These are phyloP conservation scores for Micrastur ruficollis DNA, from an alignment of 2,797 vertebrate species.

Conservation along the genomic window DNA sequence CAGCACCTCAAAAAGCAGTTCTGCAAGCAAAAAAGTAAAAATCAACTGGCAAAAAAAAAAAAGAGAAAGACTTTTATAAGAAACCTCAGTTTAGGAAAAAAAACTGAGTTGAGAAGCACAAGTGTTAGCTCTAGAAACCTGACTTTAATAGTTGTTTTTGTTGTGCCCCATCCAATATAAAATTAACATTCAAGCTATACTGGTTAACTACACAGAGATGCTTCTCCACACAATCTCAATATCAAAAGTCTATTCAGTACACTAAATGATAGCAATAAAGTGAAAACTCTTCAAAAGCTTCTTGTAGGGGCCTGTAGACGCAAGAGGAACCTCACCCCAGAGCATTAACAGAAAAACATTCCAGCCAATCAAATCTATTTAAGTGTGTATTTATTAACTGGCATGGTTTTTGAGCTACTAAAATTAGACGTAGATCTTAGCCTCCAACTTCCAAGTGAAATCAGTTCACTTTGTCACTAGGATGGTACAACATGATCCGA, in stretches of 20 bases:
- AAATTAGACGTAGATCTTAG: conserved; percentile 20
- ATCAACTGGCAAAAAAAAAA: background rate
- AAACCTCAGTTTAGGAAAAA: background rate
- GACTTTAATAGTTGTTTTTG: background rate
- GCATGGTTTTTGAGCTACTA: background rate
- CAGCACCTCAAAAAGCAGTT: background rate
- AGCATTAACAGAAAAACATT: background rate
- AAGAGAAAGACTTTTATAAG: background rate
- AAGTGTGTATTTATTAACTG: conserved; percentile 5
- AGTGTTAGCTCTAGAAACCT: background rate
- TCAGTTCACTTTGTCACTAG: background rate
- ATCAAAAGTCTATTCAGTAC: background rate
- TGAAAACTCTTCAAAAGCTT: background rate
- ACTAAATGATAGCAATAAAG: no score
- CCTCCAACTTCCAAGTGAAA: background rate
- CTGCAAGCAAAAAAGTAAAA: background rate
- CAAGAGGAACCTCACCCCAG: background rate
- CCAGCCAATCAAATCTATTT: conserved; percentile 7
- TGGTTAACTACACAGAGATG: background rate
- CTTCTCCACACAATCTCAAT: background rate
- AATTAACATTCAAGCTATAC: background rate
- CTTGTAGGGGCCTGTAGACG: background rate
- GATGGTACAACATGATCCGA: background rate
- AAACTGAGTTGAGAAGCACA: background rate
- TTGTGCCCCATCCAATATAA: background rate